Evolutionary conservation across 2,797 vertebrate species (phyloP).

Genomic region (Enteromius radiatus): DNA sequence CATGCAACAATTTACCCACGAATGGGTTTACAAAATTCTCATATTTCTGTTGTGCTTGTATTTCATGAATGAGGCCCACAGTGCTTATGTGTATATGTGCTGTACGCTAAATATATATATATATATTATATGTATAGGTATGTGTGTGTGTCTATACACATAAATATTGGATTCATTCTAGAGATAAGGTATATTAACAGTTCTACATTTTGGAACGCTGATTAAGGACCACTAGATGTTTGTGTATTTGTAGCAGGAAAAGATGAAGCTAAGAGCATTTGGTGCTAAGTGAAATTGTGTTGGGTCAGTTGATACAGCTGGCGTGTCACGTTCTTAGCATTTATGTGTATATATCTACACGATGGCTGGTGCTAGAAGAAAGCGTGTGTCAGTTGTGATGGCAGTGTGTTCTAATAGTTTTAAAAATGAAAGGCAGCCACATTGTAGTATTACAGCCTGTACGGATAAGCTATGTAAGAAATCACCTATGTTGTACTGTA

Average conservation of each 20-base stretch:
- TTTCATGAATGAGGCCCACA: conserved; percentile 27
- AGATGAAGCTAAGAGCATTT: conserved; percentile 31
- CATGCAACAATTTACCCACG: conserved; percentile 8
- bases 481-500: conserved; percentile 68
- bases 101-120: conserved; percentile 52
- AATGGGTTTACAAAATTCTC: conserved; percentile 6
- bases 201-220: conserved; percentile 48
- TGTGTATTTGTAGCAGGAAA: conserved; percentile 49
- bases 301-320: conserved; percentile 48
- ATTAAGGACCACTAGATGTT: conserved; percentile 66
- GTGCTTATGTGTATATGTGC: conserved; percentile 63
- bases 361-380: conserved; percentile 56
- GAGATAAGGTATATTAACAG: conserved; percentile 58
- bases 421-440: conserved; percentile 51
- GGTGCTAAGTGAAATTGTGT: conserved; percentile 38
- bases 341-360: conserved; percentile 59
- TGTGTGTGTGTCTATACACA: conserved; percentile 64
- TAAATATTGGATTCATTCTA: conserved; percentile 64
- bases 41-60: not conserved
- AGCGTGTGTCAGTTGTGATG: conserved; percentile 46
- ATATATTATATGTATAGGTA: conserved; percentile 23
- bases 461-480: conserved; percentile 44
- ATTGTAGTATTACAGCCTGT: conserved; percentile 64
- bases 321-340: conserved; percentile 44
- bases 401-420: conserved; percentile 56